Evolutionary conservation across 2,888 invertebrate species (phyloP).

Genomic region (Drosophila prolongata): DNA sequence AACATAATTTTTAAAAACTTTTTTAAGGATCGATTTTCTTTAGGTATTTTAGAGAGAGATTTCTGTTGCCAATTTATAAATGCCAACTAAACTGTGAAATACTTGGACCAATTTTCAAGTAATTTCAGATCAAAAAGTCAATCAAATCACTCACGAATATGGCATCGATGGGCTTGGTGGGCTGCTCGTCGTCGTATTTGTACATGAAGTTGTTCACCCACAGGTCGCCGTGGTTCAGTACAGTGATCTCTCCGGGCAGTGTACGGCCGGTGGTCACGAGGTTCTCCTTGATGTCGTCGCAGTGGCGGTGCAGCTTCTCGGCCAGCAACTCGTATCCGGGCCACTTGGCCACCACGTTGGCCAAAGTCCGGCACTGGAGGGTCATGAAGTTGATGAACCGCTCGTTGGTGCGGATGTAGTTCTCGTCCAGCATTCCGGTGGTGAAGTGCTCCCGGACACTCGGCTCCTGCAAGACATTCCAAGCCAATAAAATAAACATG

Average conservation of each 20-base stretch:
- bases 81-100: too few species aligned
- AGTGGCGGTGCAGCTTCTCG: conserved; percentile 82
- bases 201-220: conserved; percentile 86
- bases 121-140: not conserved
- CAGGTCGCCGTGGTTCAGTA: conserved; percentile 86
- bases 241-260: conserved; percentile 82
- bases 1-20: too few species aligned
- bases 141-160: conserved; percentile 83
- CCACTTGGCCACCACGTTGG: conserved; percentile 84
- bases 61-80: too few species aligned
- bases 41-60: too few species aligned
- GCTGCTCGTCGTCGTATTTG: conserved; percentile 82
- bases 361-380: conserved; percentile 78
- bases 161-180: conserved; percentile 83
- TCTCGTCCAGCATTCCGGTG: conserved; percentile 82
- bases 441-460: conserved; percentile 74
- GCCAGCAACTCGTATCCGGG: conserved; percentile 84
- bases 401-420: conserved; percentile 78
- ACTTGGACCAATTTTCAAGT: too few species aligned
- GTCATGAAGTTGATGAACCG: conserved; percentile 80
- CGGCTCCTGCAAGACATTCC: conserved; percentile 66
- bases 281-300: conserved; percentile 79
- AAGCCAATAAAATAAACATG: conserved; percentile 12
- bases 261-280: conserved; percentile 79
- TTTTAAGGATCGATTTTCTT: too few species aligned